Conservation (phyloP, 1,140 invertebrate genomes). For the Lineus longissimus region DNA sequence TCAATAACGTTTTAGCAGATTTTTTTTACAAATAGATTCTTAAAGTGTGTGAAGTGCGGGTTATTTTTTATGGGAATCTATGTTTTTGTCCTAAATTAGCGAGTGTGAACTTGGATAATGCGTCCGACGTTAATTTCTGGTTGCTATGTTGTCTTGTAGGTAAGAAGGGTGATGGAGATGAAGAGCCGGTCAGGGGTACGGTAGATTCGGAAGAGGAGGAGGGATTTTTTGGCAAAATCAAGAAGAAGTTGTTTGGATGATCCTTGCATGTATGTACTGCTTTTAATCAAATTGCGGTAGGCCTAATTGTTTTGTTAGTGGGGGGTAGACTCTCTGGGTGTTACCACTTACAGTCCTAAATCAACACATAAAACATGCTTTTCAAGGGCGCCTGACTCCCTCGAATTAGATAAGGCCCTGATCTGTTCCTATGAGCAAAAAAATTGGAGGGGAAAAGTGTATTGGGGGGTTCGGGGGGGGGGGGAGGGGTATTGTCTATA, state of each 20-base stretch:
- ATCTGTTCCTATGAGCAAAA: no score
- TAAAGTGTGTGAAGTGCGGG: no score
- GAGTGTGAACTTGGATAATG: not conserved
- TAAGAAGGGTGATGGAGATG: slow-evolving; percentile 10
- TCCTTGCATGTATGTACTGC: not conserved
- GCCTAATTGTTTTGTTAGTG: not conserved
- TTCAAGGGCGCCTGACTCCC: slow-evolving; percentile 5
- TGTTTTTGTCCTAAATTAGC: no score
- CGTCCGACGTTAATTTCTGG: not conserved
- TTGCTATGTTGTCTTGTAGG: slow-evolving; percentile 5
- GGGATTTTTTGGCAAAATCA: slow-evolving; percentile 62
- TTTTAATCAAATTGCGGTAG: not conserved
- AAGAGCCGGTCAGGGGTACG: slow-evolving; percentile 13
- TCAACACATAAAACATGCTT: not conserved
- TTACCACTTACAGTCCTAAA: no score
- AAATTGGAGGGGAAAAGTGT: no score
- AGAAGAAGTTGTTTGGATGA: slow-evolving; percentile 66
- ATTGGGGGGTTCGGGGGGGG: no score
- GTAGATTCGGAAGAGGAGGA: slow-evolving; percentile 29
- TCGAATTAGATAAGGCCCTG: no score
- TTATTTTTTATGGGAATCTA: no score
- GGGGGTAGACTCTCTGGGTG: no score
- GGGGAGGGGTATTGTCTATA: no score
- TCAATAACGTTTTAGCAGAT: no score
- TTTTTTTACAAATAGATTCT: no score